Evolutionary conservation across 2,797 vertebrate genomes (phyloP).

Genomic region (Sebastes hubbsi): DNA sequence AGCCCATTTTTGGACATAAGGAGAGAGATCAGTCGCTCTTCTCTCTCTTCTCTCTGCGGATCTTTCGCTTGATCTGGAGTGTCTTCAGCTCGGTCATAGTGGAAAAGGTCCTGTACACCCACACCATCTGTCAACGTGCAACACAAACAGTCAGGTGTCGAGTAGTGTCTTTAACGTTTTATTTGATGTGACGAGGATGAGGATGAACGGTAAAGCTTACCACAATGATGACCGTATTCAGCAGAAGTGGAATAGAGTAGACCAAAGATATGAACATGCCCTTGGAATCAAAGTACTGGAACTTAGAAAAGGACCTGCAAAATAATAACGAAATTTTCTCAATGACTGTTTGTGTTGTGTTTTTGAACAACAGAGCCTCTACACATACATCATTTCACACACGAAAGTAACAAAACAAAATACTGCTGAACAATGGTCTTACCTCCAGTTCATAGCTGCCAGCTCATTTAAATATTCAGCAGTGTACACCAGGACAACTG

Average conservation of each 20-base stretch:
- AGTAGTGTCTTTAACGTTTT: not conserved
- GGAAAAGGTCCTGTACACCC: slow-evolving; percentile 90
- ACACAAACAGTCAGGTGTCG: not conserved
- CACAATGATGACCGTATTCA: slow-evolving; percentile 93
- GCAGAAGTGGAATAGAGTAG: slow-evolving; percentile 89
- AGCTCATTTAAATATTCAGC: slow-evolving; percentile 95
- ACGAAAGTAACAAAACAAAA: not conserved
- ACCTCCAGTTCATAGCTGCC: slow-evolving; percentile 97
- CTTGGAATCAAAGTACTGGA: slow-evolving; percentile 96
- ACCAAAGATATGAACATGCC: slow-evolving; percentile 98
- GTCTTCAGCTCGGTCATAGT: slow-evolving; percentile 93
- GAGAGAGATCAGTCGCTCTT: slow-evolving; percentile 69
- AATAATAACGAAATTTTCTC: not conserved
- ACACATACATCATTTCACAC: not conserved
- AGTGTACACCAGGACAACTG: slow-evolving; percentile 89
- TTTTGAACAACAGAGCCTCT: not conserved
- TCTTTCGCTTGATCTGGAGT: slow-evolving; percentile 85
- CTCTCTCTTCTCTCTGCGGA: slow-evolving; percentile 78
- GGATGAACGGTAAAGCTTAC: slow-evolving; percentile 73
- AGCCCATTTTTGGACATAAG: slow-evolving; percentile 37
- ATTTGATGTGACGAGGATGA: not conserved
- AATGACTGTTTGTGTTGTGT: not conserved
- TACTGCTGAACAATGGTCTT: not conserved
- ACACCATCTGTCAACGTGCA: slow-evolving; percentile 82
- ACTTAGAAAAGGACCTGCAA: slow-evolving; percentile 89